phyloP scores from a whole-genome alignment of 2,797 vertebrate species.

The Pygocentrus nattereri region DNA sequence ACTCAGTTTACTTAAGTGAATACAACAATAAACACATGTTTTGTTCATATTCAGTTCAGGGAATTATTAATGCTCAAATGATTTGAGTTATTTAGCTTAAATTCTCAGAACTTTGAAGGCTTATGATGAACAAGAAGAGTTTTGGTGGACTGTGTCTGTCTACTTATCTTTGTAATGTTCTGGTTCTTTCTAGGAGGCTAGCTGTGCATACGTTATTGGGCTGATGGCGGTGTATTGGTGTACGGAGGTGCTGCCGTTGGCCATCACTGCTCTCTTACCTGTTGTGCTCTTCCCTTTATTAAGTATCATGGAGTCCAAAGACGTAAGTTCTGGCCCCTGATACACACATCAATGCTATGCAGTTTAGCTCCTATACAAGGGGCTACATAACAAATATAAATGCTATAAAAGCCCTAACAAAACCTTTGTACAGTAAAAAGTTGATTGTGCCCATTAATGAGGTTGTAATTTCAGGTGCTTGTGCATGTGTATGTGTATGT shows the following conservation, averaged over 20 bases:
- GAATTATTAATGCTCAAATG: no score
- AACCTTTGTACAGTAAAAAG: background rate
- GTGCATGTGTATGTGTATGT: background rate
- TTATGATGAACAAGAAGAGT: background rate
- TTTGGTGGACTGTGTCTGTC: background rate
- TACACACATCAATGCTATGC: background rate
- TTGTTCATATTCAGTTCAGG: no score
- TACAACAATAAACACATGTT: no score
- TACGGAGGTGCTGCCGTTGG: conserved; percentile 90
- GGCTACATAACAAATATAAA: background rate
- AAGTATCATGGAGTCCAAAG: conserved; percentile 87
- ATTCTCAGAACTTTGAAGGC: background rate
- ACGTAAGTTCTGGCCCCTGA: conserved; percentile 71
- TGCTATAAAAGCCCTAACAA: background rate
- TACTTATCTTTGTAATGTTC: conserved; percentile 15
- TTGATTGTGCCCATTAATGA: background rate
- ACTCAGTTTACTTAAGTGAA: no score
- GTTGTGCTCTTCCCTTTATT: conserved; percentile 89
- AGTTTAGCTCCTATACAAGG: background rate
- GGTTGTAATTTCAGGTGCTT: background rate
- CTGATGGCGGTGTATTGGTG: conserved; percentile 96
- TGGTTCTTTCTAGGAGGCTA: conserved; percentile 79
- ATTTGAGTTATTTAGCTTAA: no score
- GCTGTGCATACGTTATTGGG: conserved; percentile 87
- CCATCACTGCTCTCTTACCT: conserved; percentile 89